Percentiles rank a stretch among this genome's conserved stretches.
phyloP scores from a whole-genome alignment of 2,797 vertebrate genomes.

The Carduelis carduelis region DNA sequence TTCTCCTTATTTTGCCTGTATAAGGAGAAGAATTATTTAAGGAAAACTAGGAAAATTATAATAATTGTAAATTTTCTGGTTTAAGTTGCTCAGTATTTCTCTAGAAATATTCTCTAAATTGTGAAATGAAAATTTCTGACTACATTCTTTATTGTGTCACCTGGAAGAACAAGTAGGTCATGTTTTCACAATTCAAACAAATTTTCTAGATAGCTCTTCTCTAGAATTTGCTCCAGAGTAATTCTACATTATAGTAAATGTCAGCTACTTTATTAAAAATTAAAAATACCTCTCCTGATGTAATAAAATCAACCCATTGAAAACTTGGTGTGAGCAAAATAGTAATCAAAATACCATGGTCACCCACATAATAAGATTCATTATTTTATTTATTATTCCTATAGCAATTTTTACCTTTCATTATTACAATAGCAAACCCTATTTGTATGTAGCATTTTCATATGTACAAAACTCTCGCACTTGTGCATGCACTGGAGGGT shows the following conservation, averaged over 20 bases:
- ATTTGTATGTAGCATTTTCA: background rate
- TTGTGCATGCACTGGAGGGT: background rate
- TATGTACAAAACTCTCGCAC: background rate
- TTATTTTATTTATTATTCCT: background rate
- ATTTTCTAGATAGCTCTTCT: background rate
- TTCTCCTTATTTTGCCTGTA: background rate
- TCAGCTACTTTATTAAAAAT: background rate
- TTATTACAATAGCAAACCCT: background rate
- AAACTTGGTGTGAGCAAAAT: background rate
- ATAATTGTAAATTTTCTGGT: background rate
- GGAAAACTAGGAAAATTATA: background rate
- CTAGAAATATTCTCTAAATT: background rate
- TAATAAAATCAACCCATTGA: background rate
- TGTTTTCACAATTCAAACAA: background rate
- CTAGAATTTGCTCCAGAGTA: background rate
- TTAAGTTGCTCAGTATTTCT: background rate
- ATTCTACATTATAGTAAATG: background rate
- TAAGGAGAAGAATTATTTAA: background rate
- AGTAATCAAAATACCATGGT: background rate
- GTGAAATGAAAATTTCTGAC: background rate
- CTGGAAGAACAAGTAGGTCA: background rate
- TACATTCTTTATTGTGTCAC: background rate
- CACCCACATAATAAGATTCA: background rate
- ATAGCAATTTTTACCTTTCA: background rate
- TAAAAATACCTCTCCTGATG: background rate